These are phyloP conservation scores for Mus musculus DNA, from an alignment of 2,113 vertebrate species.

Conservation along the genomic window DNA sequence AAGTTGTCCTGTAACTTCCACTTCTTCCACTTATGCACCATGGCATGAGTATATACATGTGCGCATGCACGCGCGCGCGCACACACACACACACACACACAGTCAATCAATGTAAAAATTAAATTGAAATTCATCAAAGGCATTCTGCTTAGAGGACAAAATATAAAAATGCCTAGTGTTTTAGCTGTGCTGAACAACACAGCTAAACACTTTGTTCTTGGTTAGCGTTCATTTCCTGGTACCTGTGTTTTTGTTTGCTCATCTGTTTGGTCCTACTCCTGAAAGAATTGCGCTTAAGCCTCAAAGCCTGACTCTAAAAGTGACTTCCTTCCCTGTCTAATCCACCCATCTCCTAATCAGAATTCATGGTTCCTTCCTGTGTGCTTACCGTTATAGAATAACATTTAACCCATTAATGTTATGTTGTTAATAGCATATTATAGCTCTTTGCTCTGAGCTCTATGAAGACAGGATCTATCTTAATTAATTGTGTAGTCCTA, in stretches of 20 bases:
- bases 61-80: not conserved
- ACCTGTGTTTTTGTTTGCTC: constrained; percentile 30
- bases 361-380: constrained; percentile 46
- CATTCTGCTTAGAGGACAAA: not conserved
- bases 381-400: not conserved
- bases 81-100: not conserved
- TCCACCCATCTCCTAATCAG: constrained; percentile 12
- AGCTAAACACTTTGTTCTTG: not conserved
- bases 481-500: constrained; percentile 66
- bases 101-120: not conserved
- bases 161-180: not conserved
- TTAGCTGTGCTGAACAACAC: not conserved
- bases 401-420: constrained; percentile 40
- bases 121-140: not conserved
- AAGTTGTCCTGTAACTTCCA: not conserved
- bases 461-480: constrained; percentile 67
- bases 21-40: not conserved
- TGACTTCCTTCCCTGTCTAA: constrained; percentile 25
- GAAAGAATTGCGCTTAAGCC: constrained; percentile 12
- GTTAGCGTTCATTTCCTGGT: not conserved
- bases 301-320: constrained; percentile 61
- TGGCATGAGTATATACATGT: not conserved
- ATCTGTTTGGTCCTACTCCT: not conserved
- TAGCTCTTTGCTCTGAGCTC: constrained; percentile 61
- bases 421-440: not conserved